phyloP scores from a whole-genome alignment of 1,140 invertebrate species.

The Drosophila burlai region DNA sequence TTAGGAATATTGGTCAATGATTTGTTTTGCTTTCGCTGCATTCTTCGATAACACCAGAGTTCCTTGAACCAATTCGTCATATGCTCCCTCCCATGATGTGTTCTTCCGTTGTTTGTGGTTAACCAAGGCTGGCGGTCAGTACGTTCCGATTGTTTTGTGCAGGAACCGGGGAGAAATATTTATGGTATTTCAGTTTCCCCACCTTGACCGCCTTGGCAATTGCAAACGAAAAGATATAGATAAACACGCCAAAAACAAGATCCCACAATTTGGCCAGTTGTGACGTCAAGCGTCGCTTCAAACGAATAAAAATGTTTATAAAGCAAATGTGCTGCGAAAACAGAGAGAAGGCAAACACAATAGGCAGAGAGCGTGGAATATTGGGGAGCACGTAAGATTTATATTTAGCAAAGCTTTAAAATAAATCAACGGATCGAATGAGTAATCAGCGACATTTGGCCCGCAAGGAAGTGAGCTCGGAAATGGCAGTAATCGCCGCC shows the following conservation, averaged over 20 bases:
- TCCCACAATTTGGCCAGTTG: slow-evolving; percentile 16
- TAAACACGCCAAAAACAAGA: slow-evolving; percentile 25
- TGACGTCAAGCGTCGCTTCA: slow-evolving; percentile 56
- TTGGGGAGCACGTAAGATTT: slow-evolving; percentile 20
- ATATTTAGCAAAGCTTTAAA: slow-evolving; percentile 27
- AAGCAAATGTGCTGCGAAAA: slow-evolving; percentile 50
- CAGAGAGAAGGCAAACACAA: slow-evolving; percentile 48
- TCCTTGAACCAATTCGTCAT: slow-evolving; percentile 10
- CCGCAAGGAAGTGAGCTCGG: slow-evolving; percentile 7
- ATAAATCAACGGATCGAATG: slow-evolving; percentile 34
- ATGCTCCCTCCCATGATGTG: background rate
- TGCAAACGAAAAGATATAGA: slow-evolving; percentile 21
- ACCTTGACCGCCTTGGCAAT: slow-evolving; percentile 36
- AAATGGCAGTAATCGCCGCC: slow-evolving; percentile 1
- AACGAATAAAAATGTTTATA: slow-evolving; percentile 56
- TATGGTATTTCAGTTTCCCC: slow-evolving; percentile 21
- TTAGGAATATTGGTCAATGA: background rate
- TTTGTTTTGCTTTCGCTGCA: background rate
- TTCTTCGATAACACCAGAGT: background rate
- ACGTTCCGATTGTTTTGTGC: slow-evolving; percentile 10
- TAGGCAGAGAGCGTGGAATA: slow-evolving; percentile 34
- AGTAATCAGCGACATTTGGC: slow-evolving; percentile 14
- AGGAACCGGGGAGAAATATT: slow-evolving; percentile 34
- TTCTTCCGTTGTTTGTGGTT: slow-evolving; percentile 10
- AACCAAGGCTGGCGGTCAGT: slow-evolving; percentile 2